phyloP scores from a whole-genome alignment of 2,888 invertebrate species.

The Dastarcus helophoroides region DNA sequence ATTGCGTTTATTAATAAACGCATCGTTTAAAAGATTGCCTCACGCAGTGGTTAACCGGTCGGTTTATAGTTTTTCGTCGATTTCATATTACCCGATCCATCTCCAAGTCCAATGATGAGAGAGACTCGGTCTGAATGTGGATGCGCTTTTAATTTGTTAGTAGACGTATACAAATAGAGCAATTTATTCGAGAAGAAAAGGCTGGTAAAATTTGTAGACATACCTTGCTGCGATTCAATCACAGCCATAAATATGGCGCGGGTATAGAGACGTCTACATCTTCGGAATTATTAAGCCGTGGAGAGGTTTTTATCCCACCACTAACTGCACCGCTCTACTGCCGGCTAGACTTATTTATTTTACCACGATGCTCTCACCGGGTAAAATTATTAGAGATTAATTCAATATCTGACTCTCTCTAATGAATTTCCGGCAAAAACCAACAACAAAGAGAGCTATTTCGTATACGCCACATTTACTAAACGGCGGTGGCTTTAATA shows the following conservation, averaged over 20 bases:
- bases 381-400: too few species aligned
- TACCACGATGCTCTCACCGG: too few species aligned
- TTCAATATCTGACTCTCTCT: too few species aligned
- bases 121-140: slow-evolving; percentile 1
- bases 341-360: too few species aligned
- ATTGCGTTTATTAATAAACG: slow-evolving; percentile 1
- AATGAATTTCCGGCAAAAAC: too few species aligned
- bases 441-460: too few species aligned
- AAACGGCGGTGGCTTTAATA: too few species aligned
- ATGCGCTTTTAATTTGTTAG: slow-evolving; percentile 1
- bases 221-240: slow-evolving; percentile 7
- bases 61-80: not conserved
- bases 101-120: too few species aligned
- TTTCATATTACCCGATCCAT: too few species aligned
- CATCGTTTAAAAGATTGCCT: slow-evolving; percentile 1
- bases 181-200: slow-evolving; percentile 1
- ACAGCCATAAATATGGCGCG: slow-evolving; percentile 10
- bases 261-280: slow-evolving; percentile 23
- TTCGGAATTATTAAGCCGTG: slow-evolving; percentile 18
- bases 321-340: too few species aligned
- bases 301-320: slow-evolving; percentile 11
- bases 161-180: slow-evolving; percentile 2
- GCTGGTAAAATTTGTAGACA: slow-evolving; percentile 2
- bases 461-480: too few species aligned
- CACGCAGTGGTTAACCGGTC: slow-evolving; percentile 1